phyloP scores from a whole-genome alignment of 2,888 invertebrate species.

The Esperia sulphurella region DNA sequence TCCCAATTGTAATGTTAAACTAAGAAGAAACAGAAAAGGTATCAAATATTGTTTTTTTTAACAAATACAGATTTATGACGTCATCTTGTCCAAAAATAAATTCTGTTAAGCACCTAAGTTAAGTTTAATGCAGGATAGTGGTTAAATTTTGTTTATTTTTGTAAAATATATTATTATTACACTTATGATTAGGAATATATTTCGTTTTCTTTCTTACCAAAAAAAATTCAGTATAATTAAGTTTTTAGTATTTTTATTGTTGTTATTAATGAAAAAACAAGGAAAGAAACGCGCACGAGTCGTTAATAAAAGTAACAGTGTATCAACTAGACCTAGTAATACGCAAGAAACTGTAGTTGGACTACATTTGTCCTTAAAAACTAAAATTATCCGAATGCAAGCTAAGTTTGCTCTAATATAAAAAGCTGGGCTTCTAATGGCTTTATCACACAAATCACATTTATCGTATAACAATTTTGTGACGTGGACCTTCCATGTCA shows the following conservation, averaged over 20 bases:
- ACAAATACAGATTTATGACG: too few relatives aligned
- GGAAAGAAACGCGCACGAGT: constrained; percentile 42
- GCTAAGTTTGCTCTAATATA: not conserved
- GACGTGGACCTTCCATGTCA: not conserved
- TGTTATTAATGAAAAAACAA: constrained; percentile 46
- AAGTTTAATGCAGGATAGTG: not conserved
- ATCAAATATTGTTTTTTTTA: too few relatives aligned
- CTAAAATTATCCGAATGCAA: constrained; percentile 16
- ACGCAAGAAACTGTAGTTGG: constrained; percentile 27
- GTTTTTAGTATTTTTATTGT: constrained; percentile 17
- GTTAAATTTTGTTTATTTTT: constrained; percentile 9
- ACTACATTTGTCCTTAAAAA: constrained; percentile 33
- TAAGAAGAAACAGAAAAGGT: too few relatives aligned
- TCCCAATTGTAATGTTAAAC: too few relatives aligned
- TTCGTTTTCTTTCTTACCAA: constrained; percentile 14
- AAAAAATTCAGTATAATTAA: not conserved
- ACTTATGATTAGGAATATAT: constrained; percentile 1
- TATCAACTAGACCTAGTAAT: constrained; percentile 26
- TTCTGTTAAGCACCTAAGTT: not conserved
- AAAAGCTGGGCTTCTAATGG: constrained; percentile 6
- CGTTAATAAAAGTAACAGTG: constrained; percentile 32
- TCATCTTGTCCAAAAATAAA: not conserved
- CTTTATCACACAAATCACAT: constrained; percentile 7
- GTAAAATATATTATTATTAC: constrained; percentile 8
- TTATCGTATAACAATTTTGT: constrained; percentile 1